Evolutionary conservation across 2,888 invertebrate genomes (phyloP).

Genomic region (Phengaris arion): DNA sequence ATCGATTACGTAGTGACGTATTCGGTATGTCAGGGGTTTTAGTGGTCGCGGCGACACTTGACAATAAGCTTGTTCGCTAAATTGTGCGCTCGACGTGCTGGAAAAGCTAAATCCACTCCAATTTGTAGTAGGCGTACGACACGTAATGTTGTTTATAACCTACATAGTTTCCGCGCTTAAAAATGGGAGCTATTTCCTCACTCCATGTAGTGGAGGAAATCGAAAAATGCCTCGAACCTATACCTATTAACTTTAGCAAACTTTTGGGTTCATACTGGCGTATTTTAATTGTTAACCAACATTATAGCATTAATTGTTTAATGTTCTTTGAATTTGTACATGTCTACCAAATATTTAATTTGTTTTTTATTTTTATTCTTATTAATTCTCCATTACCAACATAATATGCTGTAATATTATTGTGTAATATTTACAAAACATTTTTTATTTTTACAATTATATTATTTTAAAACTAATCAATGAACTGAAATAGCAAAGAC

Average conservation of each 20-base stretch:
- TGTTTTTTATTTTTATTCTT: too few species aligned
- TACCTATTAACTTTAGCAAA: background rate
- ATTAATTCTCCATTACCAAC: too few species aligned
- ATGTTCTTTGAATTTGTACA: too few species aligned
- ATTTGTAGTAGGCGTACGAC: conserved; percentile 33
- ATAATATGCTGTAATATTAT: too few species aligned
- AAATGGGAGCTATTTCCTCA: conserved; percentile 55
- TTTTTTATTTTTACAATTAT: background rate
- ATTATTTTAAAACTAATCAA: background rate
- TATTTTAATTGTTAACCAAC: background rate
- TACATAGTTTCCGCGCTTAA: conserved; percentile 50
- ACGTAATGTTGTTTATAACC: conserved; percentile 46
- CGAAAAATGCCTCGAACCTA: conserved; percentile 32
- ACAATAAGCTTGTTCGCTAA: conserved; percentile 55
- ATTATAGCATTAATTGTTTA: too few species aligned
- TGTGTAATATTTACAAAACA: too few species aligned
- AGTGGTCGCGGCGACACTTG: conserved; percentile 47
- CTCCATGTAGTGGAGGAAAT: conserved; percentile 45
- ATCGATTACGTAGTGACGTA: background rate
- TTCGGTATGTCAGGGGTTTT: conserved; percentile 33
- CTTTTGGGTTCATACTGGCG: too few species aligned
- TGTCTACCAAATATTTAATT: too few species aligned
- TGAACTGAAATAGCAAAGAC: background rate
- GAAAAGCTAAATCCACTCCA: conserved; percentile 38
- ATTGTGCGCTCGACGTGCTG: conserved; percentile 42